A percentile compares a stretch with the other conserved stretches of the same genome.
Conservation (phyloP, 2,113 vertebrate genomes). For the Paralichthys olivaceus region DNA sequence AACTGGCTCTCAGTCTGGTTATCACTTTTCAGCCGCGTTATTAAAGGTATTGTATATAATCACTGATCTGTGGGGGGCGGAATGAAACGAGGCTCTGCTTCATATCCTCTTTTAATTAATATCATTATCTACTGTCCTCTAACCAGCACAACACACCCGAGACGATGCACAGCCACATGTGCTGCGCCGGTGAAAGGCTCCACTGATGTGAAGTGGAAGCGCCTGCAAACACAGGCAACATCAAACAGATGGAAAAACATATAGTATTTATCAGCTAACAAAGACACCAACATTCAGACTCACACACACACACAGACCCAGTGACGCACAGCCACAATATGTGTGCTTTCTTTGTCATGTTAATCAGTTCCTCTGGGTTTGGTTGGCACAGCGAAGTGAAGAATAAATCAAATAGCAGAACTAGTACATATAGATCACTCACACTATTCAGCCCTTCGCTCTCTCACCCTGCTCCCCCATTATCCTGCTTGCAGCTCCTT, state of each 20-base stretch:
- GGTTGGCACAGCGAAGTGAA: constrained; percentile 46
- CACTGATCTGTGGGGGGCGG: constrained; percentile 58
- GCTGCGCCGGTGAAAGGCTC: constrained; percentile 4
- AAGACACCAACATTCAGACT: constrained; percentile 9
- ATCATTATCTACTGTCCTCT: constrained; percentile 62
- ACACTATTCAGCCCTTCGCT: constrained; percentile 26
- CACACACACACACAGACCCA: constrained; percentile 13
- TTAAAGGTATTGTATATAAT: constrained; percentile 56
- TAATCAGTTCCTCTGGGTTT: constrained; percentile 67
- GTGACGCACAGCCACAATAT: constrained; percentile 31
- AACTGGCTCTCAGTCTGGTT: not conserved
- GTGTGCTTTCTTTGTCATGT: constrained; percentile 69
- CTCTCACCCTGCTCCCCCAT: constrained; percentile 14
- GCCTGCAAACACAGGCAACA: constrained; percentile 25
- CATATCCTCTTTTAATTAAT: constrained; percentile 76
- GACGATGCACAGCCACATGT: constrained; percentile 30
- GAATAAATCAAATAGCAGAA: constrained; percentile 59
- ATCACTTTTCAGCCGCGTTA: constrained; percentile 45
- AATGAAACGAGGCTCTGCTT: constrained; percentile 67
- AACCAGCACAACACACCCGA: constrained; percentile 32
- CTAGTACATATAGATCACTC: constrained; percentile 45
- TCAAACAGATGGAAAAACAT: constrained; percentile 55
- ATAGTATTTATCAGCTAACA: constrained; percentile 62
- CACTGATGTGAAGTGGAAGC: constrained; percentile 15
- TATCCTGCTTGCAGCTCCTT: constrained; percentile 19